phyloP scores from a whole-genome alignment of 37 sponge, comb jelly and placozoan species.

The Eunapius fragilis region DNA sequence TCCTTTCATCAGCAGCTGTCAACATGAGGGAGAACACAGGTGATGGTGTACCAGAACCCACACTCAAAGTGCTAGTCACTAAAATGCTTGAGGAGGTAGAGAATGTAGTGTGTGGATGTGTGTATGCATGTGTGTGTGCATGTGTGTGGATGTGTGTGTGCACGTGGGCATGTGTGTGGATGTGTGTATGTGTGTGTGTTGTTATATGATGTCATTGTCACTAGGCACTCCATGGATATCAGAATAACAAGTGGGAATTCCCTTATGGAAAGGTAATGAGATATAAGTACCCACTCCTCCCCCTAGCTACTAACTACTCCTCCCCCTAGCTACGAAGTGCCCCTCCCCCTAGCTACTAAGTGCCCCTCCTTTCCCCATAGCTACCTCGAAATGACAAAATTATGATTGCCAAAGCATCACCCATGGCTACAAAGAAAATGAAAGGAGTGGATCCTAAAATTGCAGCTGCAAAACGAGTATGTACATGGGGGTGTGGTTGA shows the following conservation, averaged over 20 bases:
- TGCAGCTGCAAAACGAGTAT: neutral
- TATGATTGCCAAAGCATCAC: constrained; percentile 42
- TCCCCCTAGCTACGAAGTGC: too few relatives aligned
- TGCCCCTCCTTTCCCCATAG: constrained; percentile 5
- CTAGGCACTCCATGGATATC: constrained; percentile 55
- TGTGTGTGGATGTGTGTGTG: neutral
- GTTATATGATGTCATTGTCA: neutral
- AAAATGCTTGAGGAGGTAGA: constrained; percentile 76
- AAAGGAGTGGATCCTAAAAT: neutral
- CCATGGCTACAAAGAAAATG: constrained; percentile 67
- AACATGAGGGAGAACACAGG: constrained; percentile 73
- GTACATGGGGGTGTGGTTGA: neutral
- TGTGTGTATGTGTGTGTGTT: neutral
- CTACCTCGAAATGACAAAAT: constrained; percentile 64
- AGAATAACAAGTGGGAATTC: constrained; percentile 60
- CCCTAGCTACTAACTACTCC: neutral
- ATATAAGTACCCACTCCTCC: neutral
- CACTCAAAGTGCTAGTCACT: constrained; percentile 39
- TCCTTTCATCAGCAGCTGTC: constrained; percentile 59
- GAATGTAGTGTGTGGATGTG: neutral
- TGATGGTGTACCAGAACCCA: constrained; percentile 60
- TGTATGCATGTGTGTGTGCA: neutral
- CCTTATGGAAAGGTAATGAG: constrained; percentile 31
- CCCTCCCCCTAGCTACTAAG: neutral
- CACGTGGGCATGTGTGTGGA: neutral